These are phyloP conservation scores for Loxodonta africana DNA, from an alignment of 2,113 vertebrate species.

Conservation along the genomic window DNA sequence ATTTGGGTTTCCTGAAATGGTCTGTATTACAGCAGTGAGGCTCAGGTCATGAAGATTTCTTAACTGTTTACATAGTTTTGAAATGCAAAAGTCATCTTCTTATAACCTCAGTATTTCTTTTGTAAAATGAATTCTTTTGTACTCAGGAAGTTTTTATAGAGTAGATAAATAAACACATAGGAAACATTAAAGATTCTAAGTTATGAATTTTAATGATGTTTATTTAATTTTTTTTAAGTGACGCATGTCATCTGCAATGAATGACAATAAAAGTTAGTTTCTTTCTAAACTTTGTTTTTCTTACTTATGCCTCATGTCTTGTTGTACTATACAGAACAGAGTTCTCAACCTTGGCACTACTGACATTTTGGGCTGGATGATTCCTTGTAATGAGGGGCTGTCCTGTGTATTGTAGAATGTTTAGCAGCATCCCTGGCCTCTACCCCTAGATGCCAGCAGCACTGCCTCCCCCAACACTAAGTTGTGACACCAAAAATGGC, in stretches of 20 bases:
- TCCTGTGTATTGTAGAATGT: too few relatives aligned
- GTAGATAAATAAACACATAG: background rate
- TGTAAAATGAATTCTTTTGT: background rate
- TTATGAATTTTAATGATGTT: constrained; percentile 15
- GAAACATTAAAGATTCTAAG: constrained; percentile 8
- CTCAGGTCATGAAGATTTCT: background rate
- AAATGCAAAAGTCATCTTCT: background rate
- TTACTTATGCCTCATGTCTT: background rate
- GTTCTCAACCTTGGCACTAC: background rate
- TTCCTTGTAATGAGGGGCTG: background rate
- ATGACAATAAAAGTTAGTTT: background rate
- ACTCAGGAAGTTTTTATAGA: constrained; percentile 5
- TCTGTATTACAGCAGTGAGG: background rate
- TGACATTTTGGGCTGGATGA: background rate
- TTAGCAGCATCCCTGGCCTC: background rate
- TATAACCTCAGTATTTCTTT: background rate
- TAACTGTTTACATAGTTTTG: background rate
- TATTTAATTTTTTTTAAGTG: background rate
- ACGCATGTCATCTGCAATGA: background rate
- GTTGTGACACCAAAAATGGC: background rate
- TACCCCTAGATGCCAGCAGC: background rate
- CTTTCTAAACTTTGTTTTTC: background rate
- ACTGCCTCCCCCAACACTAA: background rate
- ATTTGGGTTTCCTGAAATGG: background rate
- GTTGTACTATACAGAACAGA: background rate